A percentile compares a stretch with the other conserved stretches of the same genome.
These are phyloP conservation scores for Apamea monoglypha DNA, from an alignment of 2,888 invertebrate genomes.

Conservation along the genomic window DNA sequence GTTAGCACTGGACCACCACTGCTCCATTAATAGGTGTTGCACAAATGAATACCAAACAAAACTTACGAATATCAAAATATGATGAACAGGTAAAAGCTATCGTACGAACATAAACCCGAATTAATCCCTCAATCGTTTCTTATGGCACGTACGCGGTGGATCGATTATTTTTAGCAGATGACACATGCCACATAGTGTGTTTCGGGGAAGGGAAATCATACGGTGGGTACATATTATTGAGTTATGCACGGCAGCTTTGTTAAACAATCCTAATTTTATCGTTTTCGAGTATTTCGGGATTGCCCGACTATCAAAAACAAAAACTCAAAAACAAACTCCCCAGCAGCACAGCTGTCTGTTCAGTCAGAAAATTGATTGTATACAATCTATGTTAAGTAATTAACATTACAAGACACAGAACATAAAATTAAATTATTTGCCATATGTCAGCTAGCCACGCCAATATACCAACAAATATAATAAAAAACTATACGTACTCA, in stretches of 20 bases:
- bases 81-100: constrained; percentile 19
- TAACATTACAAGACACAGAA: no score
- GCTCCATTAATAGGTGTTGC: neutral
- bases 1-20: no score
- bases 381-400: no score
- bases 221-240: neutral
- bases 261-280: neutral
- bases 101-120: neutral
- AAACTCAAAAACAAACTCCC: no score
- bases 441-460: no score
- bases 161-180: constrained; percentile 34
- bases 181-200: constrained; percentile 18
- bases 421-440: no score
- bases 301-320: neutral
- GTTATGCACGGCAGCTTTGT: neutral
- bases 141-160: constrained; percentile 19
- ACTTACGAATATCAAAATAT: neutral
- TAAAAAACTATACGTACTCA: no score
- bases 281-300: neutral
- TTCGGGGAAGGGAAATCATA: constrained; percentile 21
- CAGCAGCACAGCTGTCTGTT: no score
- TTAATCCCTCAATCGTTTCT: constrained; percentile 23
- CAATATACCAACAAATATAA: no score
- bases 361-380: no score
- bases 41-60: neutral